Evolutionary conservation across 2,113 vertebrate species (phyloP).

Genomic region (Polypterus senegalus): DNA sequence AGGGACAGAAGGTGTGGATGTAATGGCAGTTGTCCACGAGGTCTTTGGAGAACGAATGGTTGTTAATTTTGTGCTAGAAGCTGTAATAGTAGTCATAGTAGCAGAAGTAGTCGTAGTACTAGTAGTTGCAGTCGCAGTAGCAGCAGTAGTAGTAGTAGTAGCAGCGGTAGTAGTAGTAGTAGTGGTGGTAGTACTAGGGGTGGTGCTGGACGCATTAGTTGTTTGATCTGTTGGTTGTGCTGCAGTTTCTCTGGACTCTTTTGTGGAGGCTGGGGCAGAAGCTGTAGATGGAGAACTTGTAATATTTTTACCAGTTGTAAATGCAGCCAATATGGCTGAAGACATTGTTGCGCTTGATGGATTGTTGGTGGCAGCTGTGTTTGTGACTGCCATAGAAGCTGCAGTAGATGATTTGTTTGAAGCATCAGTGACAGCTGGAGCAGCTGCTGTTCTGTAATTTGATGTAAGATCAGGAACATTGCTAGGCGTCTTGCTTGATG

Average conservation of each 20-base stretch:
- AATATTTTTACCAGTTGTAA: conserved; percentile 7
- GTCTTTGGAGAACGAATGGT: neutral
- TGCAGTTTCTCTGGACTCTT: too few relatives aligned
- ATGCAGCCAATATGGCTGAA: neutral
- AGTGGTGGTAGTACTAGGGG: too few relatives aligned
- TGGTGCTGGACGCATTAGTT: too few relatives aligned
- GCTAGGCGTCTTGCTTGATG: conserved; percentile 4
- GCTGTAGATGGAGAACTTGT: conserved; percentile 5
- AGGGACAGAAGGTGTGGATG: too few relatives aligned
- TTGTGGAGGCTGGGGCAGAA: conserved; percentile 11
- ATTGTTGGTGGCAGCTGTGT: conserved; percentile 10
- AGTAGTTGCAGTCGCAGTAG: rapidly evolving
- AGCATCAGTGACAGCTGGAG: conserved; percentile 12
- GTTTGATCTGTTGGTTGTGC: too few relatives aligned
- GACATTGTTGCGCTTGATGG: conserved; percentile 9
- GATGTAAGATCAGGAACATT: neutral
- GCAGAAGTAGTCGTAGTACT: neutral
- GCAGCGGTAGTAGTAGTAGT: neutral
- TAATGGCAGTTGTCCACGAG: too few relatives aligned
- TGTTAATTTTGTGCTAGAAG: neutral
- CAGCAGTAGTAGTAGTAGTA: neutral
- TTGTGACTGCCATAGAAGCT: conserved; percentile 5
- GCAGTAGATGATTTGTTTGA: neutral
- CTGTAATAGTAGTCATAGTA: neutral
- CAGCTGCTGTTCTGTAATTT: neutral